Percentiles rank a stretch among this genome's conserved stretches.
phyloP scores from a whole-genome alignment of 1,140 invertebrate genomes.

The Gerris buenoi region DNA sequence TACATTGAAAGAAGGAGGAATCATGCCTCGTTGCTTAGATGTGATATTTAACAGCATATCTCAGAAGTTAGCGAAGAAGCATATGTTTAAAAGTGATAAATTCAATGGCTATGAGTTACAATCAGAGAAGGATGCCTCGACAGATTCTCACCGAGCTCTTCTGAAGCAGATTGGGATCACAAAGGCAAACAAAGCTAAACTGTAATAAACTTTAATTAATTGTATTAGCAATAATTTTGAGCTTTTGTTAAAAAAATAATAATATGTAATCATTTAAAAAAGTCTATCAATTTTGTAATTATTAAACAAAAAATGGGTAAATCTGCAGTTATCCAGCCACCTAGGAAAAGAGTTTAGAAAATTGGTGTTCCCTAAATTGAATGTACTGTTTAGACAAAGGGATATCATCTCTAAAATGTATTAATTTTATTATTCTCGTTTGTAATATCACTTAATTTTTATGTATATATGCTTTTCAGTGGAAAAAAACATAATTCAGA shows the following conservation, averaged over 20 bases:
- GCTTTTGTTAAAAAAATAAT: no score
- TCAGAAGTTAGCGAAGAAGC: conserved; percentile 59
- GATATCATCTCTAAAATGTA: no score
- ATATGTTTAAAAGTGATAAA: conserved; percentile 81
- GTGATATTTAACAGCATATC: conserved; percentile 81
- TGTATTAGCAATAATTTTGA: no score
- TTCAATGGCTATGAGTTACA: conserved; percentile 88
- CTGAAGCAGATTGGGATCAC: background rate
- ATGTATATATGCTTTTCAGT: conserved; percentile 4
- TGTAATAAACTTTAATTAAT: no score
- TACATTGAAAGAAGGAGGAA: conserved; percentile 38
- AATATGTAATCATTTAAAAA: no score
- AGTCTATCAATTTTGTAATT: background rate
- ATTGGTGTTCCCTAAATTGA: no score
- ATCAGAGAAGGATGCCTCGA: conserved; percentile 68
- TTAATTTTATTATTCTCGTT: no score
- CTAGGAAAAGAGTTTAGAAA: no score
- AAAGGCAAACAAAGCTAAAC: background rate
- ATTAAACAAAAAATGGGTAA: conserved; percentile 16
- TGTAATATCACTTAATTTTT: background rate
- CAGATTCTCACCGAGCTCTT: conserved; percentile 38
- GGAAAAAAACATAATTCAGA: conserved; percentile 25
- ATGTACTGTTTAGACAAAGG: no score
- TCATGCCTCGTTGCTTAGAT: conserved; percentile 61
- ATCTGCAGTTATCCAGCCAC: no score